Evolutionary conservation across 2,888 invertebrate species (phyloP).

Genomic region (Oeneis ivallda): DNA sequence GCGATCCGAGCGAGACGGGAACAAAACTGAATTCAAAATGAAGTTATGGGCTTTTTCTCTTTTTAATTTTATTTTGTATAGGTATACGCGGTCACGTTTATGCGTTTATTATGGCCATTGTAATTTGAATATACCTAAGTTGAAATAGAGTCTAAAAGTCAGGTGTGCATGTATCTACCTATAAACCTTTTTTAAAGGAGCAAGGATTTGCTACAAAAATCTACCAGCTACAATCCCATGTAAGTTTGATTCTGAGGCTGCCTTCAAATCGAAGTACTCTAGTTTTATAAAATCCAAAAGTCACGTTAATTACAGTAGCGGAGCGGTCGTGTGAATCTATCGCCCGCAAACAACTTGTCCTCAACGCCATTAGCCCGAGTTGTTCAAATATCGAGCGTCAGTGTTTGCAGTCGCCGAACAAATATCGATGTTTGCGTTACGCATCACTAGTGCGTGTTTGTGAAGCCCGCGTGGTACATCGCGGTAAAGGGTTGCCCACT

Average conservation of each 20-base stretch:
- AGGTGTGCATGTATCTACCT: background rate
- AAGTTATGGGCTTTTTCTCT: conserved; percentile 78
- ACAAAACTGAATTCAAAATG: conserved; percentile 78
- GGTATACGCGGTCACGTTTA: conserved; percentile 59
- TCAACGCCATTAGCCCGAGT: conserved; percentile 73
- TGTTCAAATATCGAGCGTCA: conserved; percentile 74
- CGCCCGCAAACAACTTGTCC: conserved; percentile 59
- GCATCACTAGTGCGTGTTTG: conserved; percentile 80
- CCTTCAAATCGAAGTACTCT: background rate
- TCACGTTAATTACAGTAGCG: conserved; percentile 69
- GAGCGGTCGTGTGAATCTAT: conserved; percentile 61
- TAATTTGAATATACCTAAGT: conserved; percentile 27
- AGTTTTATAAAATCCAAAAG: conserved; percentile 12
- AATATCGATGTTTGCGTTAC: conserved; percentile 81
- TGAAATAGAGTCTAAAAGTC: conserved; percentile 6
- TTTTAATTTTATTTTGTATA: conserved; percentile 68
- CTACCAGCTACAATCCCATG: background rate
- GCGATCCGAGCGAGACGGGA: conserved; percentile 74
- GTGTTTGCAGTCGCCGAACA: conserved; percentile 73
- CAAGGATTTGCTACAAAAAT: background rate
- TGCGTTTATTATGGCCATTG: conserved; percentile 48
- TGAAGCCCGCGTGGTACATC: conserved; percentile 59
- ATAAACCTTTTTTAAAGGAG: background rate
- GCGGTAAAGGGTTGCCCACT: conserved; percentile 77
- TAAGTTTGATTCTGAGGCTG: too few species aligned